Evolutionary conservation across 1,140 invertebrate genomes (phyloP).

Genomic region (Lethrus apterus): DNA sequence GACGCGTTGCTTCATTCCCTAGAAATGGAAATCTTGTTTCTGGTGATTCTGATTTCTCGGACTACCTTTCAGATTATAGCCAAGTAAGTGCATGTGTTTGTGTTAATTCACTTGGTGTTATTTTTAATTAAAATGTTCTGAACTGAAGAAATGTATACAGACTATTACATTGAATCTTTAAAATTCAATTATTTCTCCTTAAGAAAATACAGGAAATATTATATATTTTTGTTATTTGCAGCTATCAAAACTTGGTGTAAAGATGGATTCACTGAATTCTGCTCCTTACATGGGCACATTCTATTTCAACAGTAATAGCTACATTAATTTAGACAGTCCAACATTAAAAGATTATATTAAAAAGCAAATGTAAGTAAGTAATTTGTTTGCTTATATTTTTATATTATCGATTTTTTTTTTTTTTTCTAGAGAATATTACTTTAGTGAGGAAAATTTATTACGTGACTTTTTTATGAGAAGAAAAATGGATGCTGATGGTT

Average conservation of each 20-base stretch:
- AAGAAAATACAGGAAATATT: slow-evolving; percentile 14
- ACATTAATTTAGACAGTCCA: slow-evolving; percentile 46
- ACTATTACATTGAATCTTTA: slow-evolving; percentile 5
- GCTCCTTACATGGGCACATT: slow-evolving; percentile 57
- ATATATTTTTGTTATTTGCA: slow-evolving; percentile 16
- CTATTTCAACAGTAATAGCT: slow-evolving; percentile 49
- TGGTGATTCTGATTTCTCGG: slow-evolving; percentile 44
- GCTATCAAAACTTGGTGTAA: slow-evolving; percentile 20
- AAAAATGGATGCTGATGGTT: slow-evolving; percentile 94
- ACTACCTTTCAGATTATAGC: slow-evolving; percentile 44
- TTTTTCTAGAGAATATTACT: slow-evolving; percentile 93
- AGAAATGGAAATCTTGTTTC: slow-evolving; percentile 25
- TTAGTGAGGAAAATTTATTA: slow-evolving; percentile 93
- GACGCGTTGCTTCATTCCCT: slow-evolving; percentile 30
- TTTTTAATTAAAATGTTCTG: slow-evolving; percentile 4
- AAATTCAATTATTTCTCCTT: neutral
- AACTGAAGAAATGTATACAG: slow-evolving; percentile 16
- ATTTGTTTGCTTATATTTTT: neutral
- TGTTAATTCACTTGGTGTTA: too few relatives aligned
- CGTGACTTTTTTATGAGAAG: slow-evolving; percentile 93
- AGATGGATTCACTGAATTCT: slow-evolving; percentile 1
- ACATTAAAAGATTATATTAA: slow-evolving; percentile 70
- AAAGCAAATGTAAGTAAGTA: slow-evolving; percentile 70
- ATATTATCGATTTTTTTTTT: slow-evolving; percentile 16
- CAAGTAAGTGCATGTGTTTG: slow-evolving; percentile 42